Conservation (phyloP, 2,113 vertebrate species). For the Neodontobutis hainanensis region DNA sequence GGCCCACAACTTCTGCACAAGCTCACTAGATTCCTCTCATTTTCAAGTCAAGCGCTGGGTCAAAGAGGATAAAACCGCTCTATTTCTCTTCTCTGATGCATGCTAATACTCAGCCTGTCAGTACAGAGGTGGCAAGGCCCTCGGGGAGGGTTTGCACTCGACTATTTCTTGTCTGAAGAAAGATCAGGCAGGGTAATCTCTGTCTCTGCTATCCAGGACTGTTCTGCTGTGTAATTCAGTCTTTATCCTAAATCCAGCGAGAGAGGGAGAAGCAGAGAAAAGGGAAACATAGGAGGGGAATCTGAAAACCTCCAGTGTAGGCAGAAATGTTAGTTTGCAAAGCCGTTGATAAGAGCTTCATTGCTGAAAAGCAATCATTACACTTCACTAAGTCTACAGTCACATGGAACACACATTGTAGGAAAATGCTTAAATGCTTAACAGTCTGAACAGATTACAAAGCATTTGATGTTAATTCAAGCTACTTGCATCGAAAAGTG, state of each 20-base stretch:
- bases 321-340: constrained; percentile 19
- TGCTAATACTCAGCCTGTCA: constrained; percentile 66
- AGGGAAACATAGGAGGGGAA: background rate
- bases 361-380: background rate
- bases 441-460: too few relatives aligned
- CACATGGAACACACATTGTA: too few relatives aligned
- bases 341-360: constrained; percentile 18
- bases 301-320: constrained; percentile 28
- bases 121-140: constrained; percentile 60
- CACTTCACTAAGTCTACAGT: background rate
- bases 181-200: constrained; percentile 74
- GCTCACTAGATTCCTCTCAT: constrained; percentile 34
- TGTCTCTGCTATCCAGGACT: constrained; percentile 63
- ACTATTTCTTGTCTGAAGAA: constrained; percentile 71
- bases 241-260: constrained; percentile 64
- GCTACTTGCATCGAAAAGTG: too few relatives aligned
- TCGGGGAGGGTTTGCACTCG: constrained; percentile 58
- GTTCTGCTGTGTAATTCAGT: constrained; percentile 68
- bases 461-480: too few relatives aligned
- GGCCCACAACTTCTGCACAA: constrained; percentile 23
- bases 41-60: constrained; percentile 65
- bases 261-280: background rate
- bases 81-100: constrained; percentile 53
- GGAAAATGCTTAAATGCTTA: too few relatives aligned
- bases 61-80: constrained; percentile 59